These are phyloP conservation scores for Augochlorella aurata DNA, from an alignment of 2,888 invertebrate genomes.

Conservation along the genomic window DNA sequence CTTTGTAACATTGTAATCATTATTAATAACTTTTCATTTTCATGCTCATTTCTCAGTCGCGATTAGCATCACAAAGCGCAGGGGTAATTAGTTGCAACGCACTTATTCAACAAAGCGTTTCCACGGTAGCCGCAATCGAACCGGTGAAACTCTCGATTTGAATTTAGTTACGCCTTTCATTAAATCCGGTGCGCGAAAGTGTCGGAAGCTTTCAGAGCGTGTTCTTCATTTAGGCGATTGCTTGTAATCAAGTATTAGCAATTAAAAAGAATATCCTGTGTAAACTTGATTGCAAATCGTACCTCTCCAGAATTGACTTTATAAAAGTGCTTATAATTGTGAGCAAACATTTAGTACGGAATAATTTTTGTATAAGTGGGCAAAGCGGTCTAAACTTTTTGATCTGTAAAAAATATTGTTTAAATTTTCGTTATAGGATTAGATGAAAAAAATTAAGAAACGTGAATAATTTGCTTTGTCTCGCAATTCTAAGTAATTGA, in stretches of 20 bases:
- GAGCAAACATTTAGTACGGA: no score
- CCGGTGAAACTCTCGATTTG: constrained; percentile 16
- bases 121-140: constrained; percentile 12
- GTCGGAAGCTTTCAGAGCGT: constrained; percentile 27
- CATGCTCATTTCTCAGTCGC: neutral
- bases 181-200: constrained; percentile 46
- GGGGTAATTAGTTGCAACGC: neutral
- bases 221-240: neutral
- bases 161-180: constrained; percentile 20
- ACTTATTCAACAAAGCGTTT: constrained; percentile 18
- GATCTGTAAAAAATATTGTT: no score
- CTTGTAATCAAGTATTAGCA: neutral
- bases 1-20: neutral
- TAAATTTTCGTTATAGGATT: no score
- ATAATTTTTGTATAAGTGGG: no score
- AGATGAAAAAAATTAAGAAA: no score
- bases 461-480: no score
- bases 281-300: no score
- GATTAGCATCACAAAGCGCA: constrained; percentile 10
- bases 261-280: neutral
- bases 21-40: constrained; percentile 5
- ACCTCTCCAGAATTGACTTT: no score
- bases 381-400: no score
- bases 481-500: no score
- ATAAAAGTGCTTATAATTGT: no score